Evolutionary conservation across 2,113 vertebrate species (phyloP).

Genomic region (Neolamprologus longior): DNA sequence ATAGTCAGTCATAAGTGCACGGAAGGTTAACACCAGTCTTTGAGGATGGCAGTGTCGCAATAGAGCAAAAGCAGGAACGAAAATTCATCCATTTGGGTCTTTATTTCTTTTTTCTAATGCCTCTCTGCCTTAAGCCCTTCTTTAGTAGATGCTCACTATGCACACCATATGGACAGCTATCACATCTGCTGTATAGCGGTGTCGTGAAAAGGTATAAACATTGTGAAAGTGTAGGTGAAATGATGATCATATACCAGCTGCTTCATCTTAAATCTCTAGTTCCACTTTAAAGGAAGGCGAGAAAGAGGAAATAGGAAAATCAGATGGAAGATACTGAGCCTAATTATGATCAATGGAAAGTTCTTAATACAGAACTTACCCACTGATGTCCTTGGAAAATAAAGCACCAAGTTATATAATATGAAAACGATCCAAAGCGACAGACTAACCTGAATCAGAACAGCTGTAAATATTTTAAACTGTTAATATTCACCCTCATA

Average conservation of each 20-base stretch:
- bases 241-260: neutral
- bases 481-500: neutral
- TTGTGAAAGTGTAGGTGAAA: neutral
- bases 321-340: neutral
- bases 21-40: constrained; percentile 54
- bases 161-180: constrained; percentile 24
- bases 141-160: neutral
- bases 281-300: neutral
- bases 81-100: constrained; percentile 30
- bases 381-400: neutral
- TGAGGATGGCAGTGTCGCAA: constrained; percentile 28
- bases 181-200: neutral
- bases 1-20: constrained; percentile 41
- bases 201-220: neutral
- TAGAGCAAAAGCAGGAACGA: neutral
- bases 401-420: neutral
- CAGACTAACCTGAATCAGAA: neutral
- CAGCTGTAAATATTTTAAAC: neutral
- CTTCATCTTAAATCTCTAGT: neutral
- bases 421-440: neutral
- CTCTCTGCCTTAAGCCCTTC: constrained; percentile 10
- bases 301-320: neutral
- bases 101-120: constrained; percentile 15
- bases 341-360: neutral
- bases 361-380: neutral